A percentile compares a stretch with the other conserved stretches of the same genome.
Evolutionary conservation across 2,113 vertebrate species (phyloP).

Genomic region (Aphelocoma coerulescens): DNA sequence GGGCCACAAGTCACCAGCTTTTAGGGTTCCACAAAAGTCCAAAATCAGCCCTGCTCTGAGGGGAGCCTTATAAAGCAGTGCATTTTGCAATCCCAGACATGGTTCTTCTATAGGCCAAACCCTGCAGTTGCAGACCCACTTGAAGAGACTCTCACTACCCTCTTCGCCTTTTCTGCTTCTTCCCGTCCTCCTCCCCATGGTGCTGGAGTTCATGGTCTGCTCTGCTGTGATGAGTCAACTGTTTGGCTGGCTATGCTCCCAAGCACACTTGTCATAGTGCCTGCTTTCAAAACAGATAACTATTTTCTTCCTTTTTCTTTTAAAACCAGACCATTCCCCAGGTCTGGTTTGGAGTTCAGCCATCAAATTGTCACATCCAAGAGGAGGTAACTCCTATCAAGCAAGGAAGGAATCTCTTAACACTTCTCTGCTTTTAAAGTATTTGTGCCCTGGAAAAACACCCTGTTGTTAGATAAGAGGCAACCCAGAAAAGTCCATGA

Average conservation of each 20-base stretch:
- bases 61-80: neutral
- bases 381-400: neutral
- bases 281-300: neutral
- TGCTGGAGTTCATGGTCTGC: neutral
- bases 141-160: neutral
- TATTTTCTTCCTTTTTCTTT: neutral
- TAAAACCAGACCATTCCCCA: neutral
- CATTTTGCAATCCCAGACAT: neutral
- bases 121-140: accelerated
- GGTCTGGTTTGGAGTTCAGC: neutral
- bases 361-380: neutral
- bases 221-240: neutral
- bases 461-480: conserved; percentile 26
- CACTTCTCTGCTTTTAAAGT: conserved; percentile 20
- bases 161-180: neutral
- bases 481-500: neutral
- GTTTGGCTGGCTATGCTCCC: neutral
- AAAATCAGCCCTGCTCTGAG: neutral
- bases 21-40: neutral
- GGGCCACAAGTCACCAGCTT: neutral
- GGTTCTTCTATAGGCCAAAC: neutral
- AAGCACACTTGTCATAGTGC: neutral
- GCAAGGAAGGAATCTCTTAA: conserved; percentile 36
- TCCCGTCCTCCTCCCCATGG: neutral
- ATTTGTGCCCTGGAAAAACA: conserved; percentile 15